phyloP scores from a whole-genome alignment of 2,113 vertebrate species.

The Erinaceus europaeus region DNA sequence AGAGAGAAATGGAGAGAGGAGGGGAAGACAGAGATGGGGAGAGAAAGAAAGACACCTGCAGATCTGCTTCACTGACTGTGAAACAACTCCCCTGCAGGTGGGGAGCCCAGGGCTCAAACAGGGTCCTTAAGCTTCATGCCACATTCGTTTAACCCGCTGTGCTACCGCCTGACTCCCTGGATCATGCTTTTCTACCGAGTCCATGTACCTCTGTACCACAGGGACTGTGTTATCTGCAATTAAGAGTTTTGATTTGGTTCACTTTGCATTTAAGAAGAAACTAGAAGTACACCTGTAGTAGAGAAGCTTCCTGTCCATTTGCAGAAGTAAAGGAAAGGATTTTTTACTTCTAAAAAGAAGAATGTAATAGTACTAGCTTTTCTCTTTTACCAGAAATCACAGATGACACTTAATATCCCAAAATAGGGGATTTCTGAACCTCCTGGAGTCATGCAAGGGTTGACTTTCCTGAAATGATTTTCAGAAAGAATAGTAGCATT shows the following conservation, averaged over 20 bases:
- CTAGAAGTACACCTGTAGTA: background rate
- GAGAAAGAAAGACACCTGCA: too few species aligned
- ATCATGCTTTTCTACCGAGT: background rate
- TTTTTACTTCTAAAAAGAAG: background rate
- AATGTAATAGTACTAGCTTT: background rate
- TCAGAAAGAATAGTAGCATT: background rate
- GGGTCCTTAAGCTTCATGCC: too few species aligned
- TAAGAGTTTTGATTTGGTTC: background rate
- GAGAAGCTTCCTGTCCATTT: background rate
- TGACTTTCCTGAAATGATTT: slow-evolving; percentile 32
- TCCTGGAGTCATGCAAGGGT: background rate
- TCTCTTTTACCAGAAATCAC: slow-evolving; percentile 19
- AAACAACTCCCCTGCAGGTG: background rate
- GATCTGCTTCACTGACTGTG: background rate
- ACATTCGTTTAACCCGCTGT: too few species aligned
- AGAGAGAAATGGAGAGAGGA: too few species aligned
- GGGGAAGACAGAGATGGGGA: too few species aligned
- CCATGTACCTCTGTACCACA: background rate
- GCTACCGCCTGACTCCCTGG: too few species aligned
- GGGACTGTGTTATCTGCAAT: background rate
- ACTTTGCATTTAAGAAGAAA: slow-evolving; percentile 7
- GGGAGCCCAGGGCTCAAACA: too few species aligned
- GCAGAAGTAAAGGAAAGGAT: slow-evolving; percentile 7
- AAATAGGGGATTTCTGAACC: background rate
- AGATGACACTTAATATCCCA: background rate